Evolutionary conservation across 2,888 invertebrate genomes (phyloP).

Genomic region (Zonitis immaculata): DNA sequence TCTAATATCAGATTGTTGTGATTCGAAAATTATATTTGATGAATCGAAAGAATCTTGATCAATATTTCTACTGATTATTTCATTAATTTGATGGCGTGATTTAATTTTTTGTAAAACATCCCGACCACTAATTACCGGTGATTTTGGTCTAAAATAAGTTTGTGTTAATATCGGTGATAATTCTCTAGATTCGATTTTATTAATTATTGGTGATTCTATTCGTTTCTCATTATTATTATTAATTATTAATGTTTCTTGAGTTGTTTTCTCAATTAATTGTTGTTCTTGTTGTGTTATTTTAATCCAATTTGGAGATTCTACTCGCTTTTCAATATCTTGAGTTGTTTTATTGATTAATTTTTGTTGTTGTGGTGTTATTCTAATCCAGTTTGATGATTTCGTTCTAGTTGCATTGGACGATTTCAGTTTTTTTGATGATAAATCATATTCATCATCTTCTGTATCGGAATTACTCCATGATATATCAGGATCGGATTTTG

Average conservation of each 20-base stretch:
- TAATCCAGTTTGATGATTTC: slow-evolving; percentile 2
- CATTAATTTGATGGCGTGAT: slow-evolving; percentile 2
- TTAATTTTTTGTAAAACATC: slow-evolving; percentile 17
- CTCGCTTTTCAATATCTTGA: too few relatives aligned
- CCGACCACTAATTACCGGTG: slow-evolving; percentile 28
- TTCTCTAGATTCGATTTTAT: slow-evolving; percentile 17
- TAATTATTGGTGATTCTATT: slow-evolving; percentile 28
- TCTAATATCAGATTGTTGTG: slow-evolving; percentile 14
- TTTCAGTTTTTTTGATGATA: not conserved
- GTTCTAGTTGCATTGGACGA: not conserved
- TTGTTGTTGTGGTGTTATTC: not conserved
- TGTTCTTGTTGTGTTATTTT: too few relatives aligned
- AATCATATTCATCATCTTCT: slow-evolving; percentile 16
- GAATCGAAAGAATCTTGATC: slow-evolving; percentile 13
- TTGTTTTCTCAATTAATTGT: not conserved
- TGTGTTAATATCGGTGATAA: slow-evolving; percentile 28
- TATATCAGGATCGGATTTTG: slow-evolving; percentile 20
- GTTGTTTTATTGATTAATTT: too few relatives aligned
- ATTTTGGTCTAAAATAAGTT: slow-evolving; percentile 12
- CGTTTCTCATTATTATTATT: not conserved
- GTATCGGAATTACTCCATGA: slow-evolving; percentile 32
- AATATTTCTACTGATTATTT: not conserved
- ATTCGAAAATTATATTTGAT: slow-evolving; percentile 18
- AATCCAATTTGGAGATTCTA: too few relatives aligned
- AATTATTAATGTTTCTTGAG: not conserved